Evolutionary conservation across 2,888 invertebrate species (phyloP), one percentile per base, ranked within the genome.

Genomic region (Anarsia innoxiella): DNA sequence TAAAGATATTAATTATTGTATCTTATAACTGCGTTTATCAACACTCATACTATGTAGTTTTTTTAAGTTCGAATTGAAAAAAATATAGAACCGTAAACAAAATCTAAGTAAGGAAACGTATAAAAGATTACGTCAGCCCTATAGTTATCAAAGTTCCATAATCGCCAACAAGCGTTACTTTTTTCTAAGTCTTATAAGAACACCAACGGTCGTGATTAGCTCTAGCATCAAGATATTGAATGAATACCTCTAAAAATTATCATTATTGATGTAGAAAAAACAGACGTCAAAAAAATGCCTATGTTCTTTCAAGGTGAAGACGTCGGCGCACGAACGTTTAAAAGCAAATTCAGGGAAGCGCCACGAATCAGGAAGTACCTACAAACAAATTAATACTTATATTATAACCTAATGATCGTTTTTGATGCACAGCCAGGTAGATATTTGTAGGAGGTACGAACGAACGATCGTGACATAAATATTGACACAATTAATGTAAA

Each of bases 301-400:
- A 67, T 67, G 67, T 66, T 71, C 62, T 62, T 59, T 72, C 80
- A 82, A 82, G 80, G 80, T 78, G 64, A 80, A 72, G 73, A 77
- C 59, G 76, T 69, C 64, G 65, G 62, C 65, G 61, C 74, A 75
- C 73, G 70, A 75, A 68, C 56, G 58, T 55, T 68, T 66, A 65
- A 66, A 66, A 70, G 66, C 63, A 56, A 63, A 68, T 67, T 74
- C 66, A 77, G 78, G 75, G 73, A 76, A 78, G 76, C 71, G 57
- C 62, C 60, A 58, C 58, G 61, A 70, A 73, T 51, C 63, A 77
- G 79, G 78, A 80, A 80, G 70, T 71, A 47, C 45, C 51, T 53
- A 51, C 52, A 5, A 53, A 59, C 57, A 66, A 68, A 65, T 59
- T 69, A 66, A 61, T 59, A 59, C 58, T 57, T 57, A 62, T n/a